These are phyloP conservation scores for Caenorhabditis sinica DNA, from an alignment of 2,888 invertebrate genomes.

Conservation along the genomic window DNA sequence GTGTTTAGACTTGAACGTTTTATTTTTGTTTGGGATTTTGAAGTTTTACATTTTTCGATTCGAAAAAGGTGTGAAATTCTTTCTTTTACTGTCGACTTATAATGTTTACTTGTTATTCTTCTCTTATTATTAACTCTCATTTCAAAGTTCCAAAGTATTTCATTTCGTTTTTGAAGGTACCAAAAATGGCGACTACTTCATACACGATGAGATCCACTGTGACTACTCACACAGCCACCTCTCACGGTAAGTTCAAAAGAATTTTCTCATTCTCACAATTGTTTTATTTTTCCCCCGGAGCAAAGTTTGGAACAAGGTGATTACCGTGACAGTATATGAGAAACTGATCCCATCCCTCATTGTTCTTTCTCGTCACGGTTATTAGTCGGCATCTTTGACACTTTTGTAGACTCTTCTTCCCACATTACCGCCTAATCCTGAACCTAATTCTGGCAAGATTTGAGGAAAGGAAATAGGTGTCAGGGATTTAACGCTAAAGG, in stretches of 20 bases:
- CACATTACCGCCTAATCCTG: slow-evolving; percentile 28
- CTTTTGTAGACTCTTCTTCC: not conserved
- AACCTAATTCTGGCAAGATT: not conserved
- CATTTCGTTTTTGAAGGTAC: slow-evolving; percentile 11
- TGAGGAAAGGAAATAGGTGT: not conserved
- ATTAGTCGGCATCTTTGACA: slow-evolving; percentile 27
- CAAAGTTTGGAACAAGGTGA: not conserved
- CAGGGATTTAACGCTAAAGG: not conserved
- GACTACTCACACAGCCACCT: slow-evolving; percentile 15
- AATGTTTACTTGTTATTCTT: not conserved
- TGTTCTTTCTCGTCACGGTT: slow-evolving; percentile 4
- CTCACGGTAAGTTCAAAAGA: slow-evolving; percentile 15
- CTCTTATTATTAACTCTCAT: not conserved
- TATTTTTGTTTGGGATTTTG: slow-evolving; percentile 17
- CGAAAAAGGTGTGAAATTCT: slow-evolving; percentile 18
- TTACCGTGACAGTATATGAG: slow-evolving; percentile 15
- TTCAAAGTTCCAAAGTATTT: slow-evolving; percentile 1
- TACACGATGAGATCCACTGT: slow-evolving; percentile 35
- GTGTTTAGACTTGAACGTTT: slow-evolving; percentile 14
- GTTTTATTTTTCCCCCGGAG: slow-evolving; percentile 3
- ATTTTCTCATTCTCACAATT: slow-evolving; percentile 10
- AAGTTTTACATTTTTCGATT: not conserved
- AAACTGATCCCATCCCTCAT: slow-evolving; percentile 23
- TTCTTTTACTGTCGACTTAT: not conserved
- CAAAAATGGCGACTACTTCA: slow-evolving; percentile 33